Evolutionary conservation across 92 coral and sea anemone species (phyloP), one percentile per base, ranked within the genome.

Genomic region (Umimayanthus chanpuru): DNA sequence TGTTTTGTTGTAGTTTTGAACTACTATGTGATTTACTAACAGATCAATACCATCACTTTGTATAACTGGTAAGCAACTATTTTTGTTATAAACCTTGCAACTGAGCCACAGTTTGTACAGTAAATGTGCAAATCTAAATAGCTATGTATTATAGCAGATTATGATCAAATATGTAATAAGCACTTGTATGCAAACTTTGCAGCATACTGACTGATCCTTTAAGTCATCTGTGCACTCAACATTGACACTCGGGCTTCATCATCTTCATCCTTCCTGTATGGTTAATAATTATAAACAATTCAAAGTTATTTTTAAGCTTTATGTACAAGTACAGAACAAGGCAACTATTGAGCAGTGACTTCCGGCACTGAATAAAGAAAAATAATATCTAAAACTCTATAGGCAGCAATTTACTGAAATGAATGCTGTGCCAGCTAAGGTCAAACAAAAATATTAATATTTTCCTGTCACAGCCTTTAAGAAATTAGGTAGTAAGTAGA

Each of bases 211-310:
- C 44, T 25, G 9, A 21, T n/a, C n/a, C 73, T 56, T 75, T 65
- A 86, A 14, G 53, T 86, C 81, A 75, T 87, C 77, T 78, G 88
- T 40, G 95, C 92, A 74, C 93, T 94, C 40, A 94, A 91, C 84
- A 94, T 93, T 5, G 98, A 92, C 12, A 94, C 98, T 25, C 91
- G 92, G 26, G 98, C 98, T 87, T 94, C 98, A 44, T 94, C 98
- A 78, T 94, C 98, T 68, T 89, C 86, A 61, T 94, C 98, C 23
- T 73, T 86, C 88, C 92, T 65, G 79, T 44, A 56, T 29, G 43
- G 61, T 55, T 8, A 53, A 72, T 20, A 20, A 20, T 61, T 3
- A 61, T 61, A 61, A 32, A 0, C 0, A 32, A 32, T 32, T 32
- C 36, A 32, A 61, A 61, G 68, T 61, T 61, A 61, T 4, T 61